phyloP scores from a whole-genome alignment of 2,888 invertebrate species.

The Agonopterix arenella region DNA sequence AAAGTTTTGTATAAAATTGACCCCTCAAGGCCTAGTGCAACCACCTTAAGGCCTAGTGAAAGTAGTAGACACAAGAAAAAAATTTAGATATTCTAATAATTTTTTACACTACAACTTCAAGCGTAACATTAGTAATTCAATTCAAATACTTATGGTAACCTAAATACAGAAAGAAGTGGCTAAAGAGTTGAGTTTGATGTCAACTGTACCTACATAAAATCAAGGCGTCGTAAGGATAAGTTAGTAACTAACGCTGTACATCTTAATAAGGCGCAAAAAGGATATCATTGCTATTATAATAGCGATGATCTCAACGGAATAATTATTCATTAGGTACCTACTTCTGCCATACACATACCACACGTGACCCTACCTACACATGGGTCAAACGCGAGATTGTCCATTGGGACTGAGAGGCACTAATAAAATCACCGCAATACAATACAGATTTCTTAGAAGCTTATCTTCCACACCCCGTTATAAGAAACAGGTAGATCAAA shows the following conservation, averaged over 20 bases:
- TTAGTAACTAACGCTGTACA: background rate
- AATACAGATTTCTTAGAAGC: background rate
- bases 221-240: no score
- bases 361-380: slow-evolving; percentile 7
- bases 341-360: slow-evolving; percentile 19
- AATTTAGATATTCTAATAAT: no score
- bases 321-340: slow-evolving; percentile 25
- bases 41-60: no score
- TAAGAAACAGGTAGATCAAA: background rate
- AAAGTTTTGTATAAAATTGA: no score
- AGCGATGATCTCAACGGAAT: slow-evolving; percentile 48
- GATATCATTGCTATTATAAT: slow-evolving; percentile 19
- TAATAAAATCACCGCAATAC: background rate
- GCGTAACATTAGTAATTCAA: no score
- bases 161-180: no score
- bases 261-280: slow-evolving; percentile 24
- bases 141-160: no score
- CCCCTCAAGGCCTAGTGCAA: no score
- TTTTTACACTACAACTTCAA: no score
- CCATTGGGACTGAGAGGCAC: background rate
- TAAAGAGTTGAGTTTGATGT: no score
- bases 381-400: background rate
- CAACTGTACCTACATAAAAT: no score
- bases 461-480: background rate
- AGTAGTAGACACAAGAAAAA: no score